Conservation (phyloP, 2,113 vertebrate genomes). For the Riparia riparia region DNA sequence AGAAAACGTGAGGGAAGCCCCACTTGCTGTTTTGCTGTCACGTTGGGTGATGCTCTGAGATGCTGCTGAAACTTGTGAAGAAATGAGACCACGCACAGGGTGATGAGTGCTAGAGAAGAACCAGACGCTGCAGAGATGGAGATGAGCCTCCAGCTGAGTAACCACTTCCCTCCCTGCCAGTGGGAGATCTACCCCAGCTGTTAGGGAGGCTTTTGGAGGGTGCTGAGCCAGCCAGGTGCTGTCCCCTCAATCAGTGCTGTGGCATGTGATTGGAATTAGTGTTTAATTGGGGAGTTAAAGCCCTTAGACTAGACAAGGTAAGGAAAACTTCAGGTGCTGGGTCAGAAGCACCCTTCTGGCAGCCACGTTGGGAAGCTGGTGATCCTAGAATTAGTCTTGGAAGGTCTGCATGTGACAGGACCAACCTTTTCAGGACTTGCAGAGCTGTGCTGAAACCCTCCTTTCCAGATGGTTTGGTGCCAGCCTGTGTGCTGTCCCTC, state of each 20-base stretch:
- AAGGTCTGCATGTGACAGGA: neutral
- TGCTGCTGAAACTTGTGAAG: neutral
- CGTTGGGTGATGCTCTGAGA: neutral
- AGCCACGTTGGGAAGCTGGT: fast-evolving
- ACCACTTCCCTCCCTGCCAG: neutral
- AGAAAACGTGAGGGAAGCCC: neutral
- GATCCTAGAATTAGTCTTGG: neutral
- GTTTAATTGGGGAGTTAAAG: neutral
- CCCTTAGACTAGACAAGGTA: neutral
- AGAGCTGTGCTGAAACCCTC: neutral
- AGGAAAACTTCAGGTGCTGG: neutral
- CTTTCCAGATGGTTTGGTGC: neutral
- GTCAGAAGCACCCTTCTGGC: neutral
- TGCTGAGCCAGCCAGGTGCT: neutral
- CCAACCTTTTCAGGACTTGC: neutral
- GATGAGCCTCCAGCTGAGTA: neutral
- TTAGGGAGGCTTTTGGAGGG: neutral
- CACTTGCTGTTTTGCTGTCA: neutral
- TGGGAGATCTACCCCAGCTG: neutral
- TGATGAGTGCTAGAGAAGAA: neutral
- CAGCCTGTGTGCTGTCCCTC: neutral
- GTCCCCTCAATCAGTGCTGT: neutral
- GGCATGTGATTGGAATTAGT: neutral
- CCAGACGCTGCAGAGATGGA: neutral
- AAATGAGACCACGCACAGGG: neutral